Evolutionary conservation across 2,888 invertebrate genomes (phyloP).

Genomic region (Rhaphigaster nebulosa): DNA sequence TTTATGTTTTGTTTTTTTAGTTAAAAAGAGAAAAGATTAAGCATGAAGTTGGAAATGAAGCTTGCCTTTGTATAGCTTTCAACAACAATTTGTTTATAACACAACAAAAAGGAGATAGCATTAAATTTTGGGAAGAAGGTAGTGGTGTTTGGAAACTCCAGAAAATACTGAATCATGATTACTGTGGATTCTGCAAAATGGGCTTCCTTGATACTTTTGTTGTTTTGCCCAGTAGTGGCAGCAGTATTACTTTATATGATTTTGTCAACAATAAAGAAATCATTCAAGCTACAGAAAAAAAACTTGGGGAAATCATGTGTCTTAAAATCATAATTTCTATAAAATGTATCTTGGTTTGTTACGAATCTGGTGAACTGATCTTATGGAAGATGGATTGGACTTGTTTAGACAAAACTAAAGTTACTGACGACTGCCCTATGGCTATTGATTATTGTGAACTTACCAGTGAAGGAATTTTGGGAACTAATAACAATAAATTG

Average conservation of each 20-base stretch:
- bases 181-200: conserved; percentile 76
- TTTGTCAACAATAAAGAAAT: conserved; percentile 67
- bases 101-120: conserved; percentile 81
- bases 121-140: conserved; percentile 76
- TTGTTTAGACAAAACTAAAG: conserved; percentile 73
- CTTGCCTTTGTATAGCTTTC: conserved; percentile 72
- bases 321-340: conserved; percentile 73
- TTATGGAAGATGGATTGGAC: conserved; percentile 80
- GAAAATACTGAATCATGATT: conserved; percentile 74
- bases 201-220: conserved; percentile 56
- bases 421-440: conserved; percentile 77
- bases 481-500: conserved; percentile 76
- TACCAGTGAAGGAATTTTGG: conserved; percentile 78
- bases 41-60: conserved; percentile 76
- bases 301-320: conserved; percentile 78
- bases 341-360: conserved; percentile 77
- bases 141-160: conserved; percentile 70
- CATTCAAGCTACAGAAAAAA: conserved; percentile 69
- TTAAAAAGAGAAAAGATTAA: conserved; percentile 79
- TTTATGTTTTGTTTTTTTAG: conserved; percentile 70
- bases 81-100: conserved; percentile 76
- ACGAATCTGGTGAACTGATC: conserved; percentile 80
- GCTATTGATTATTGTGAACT: conserved; percentile 79
- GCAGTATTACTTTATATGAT: conserved; percentile 60
- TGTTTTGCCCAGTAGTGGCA: conserved; percentile 61